phyloP scores from a whole-genome alignment of 2,888 invertebrate species.

The Lacanobia wlatinum region DNA sequence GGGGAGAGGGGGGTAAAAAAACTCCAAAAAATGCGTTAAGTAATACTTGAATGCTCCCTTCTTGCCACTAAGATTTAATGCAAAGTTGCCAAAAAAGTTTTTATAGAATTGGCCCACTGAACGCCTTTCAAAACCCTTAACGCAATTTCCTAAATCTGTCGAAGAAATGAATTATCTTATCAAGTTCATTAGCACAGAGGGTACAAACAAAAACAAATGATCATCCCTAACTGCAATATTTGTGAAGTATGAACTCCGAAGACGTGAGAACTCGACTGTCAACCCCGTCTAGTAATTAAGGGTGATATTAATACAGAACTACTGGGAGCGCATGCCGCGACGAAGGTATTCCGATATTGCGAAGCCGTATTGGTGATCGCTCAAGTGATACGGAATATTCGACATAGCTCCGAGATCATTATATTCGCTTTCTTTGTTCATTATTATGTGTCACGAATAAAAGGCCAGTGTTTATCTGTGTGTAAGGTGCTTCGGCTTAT shows the following conservation, averaged over 20 bases:
- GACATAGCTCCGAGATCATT: slow-evolving; percentile 73
- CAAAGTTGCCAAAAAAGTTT: too few relatives aligned
- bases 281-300: slow-evolving; percentile 75
- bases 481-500: slow-evolving; percentile 40
- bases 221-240: slow-evolving; percentile 41
- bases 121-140: background rate
- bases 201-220: slow-evolving; percentile 7
- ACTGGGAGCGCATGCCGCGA: slow-evolving; percentile 75
- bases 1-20: too few relatives aligned
- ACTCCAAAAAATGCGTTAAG: too few relatives aligned
- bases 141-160: background rate
- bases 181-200: background rate
- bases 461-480: slow-evolving; percentile 53
- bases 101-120: background rate
- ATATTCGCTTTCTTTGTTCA: slow-evolving; percentile 68
- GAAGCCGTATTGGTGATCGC: slow-evolving; percentile 72
- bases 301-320: slow-evolving; percentile 78
- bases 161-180: background rate
- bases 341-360: slow-evolving; percentile 80
- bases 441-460: slow-evolving; percentile 64
- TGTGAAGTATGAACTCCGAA: slow-evolving; percentile 22
- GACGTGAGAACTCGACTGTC: slow-evolving; percentile 50
- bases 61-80: too few relatives aligned
- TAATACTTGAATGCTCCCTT: too few relatives aligned
- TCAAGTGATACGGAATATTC: slow-evolving; percentile 81